These are phyloP conservation scores for Coelopa pilipes DNA, from an alignment of 2,888 invertebrate genomes.

Conservation along the genomic window DNA sequence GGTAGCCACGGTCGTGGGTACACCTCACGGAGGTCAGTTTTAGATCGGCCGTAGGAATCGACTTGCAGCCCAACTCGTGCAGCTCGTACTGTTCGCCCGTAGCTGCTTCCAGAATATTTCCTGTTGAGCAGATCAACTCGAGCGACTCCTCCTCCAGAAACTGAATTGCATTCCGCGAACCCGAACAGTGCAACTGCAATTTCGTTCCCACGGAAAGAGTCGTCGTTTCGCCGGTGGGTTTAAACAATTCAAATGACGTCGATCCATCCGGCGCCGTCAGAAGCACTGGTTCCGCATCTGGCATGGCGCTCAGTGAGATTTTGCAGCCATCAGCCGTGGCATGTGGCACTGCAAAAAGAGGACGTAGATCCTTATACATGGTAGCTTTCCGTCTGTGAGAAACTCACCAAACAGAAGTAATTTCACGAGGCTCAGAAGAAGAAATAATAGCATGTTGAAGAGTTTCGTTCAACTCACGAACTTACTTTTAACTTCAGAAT, in stretches of 20 bases:
- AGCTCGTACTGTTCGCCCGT: conserved; percentile 29
- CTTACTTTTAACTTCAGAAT: no score
- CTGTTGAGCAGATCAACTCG: conserved; percentile 41
- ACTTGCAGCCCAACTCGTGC: conserved; percentile 40
- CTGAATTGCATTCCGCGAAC: conserved; percentile 46
- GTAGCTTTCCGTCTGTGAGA: no score
- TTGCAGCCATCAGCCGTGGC: conserved; percentile 36
- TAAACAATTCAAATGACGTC: conserved; percentile 42
- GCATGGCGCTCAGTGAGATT: conserved; percentile 43
- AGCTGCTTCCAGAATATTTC: conserved; percentile 35
- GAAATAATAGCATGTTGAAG: no score
- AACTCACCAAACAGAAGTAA: no score
- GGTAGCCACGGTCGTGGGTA: conserved; percentile 49
- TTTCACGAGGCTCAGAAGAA: no score
- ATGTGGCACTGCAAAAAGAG: not conserved
- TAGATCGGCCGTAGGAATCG: conserved; percentile 45
- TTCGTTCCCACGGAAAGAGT: conserved; percentile 42
- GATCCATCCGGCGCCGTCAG: not conserved
- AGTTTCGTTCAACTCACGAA: no score
- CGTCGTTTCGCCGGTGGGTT: conserved; percentile 45
- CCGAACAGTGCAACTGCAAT: conserved; percentile 50
- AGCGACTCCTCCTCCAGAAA: conserved; percentile 25
- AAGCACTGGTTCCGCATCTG: conserved; percentile 44
- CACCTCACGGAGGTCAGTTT: conserved; percentile 50
- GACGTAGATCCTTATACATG: not conserved